Evolutionary conservation across 2,888 invertebrate species (phyloP).

Genomic region (Morpho achilles): DNA sequence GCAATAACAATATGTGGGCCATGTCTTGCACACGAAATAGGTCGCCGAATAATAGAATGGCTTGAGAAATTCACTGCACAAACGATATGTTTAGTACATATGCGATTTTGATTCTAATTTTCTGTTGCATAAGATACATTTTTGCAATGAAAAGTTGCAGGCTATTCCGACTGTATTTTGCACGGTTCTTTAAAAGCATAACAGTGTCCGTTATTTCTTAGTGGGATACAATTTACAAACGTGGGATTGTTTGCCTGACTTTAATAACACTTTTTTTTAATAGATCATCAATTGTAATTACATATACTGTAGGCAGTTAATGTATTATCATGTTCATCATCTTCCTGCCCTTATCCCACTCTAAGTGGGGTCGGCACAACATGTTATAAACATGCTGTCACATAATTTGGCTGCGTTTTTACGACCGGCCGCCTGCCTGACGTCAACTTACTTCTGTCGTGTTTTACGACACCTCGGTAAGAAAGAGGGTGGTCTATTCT

Average conservation of each 20-base stretch:
- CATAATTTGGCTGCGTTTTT: too few species aligned
- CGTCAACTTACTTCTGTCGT: too few species aligned
- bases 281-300: too few species aligned
- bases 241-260: constrained; percentile 1
- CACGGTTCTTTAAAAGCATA: constrained; percentile 13
- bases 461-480: too few species aligned
- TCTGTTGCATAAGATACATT: not conserved
- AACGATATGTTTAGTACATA: constrained; percentile 8
- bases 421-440: too few species aligned
- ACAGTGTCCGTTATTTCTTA: constrained; percentile 8
- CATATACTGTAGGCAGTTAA: too few species aligned
- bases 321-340: too few species aligned
- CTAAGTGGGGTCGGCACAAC: too few species aligned
- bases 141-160: not conserved
- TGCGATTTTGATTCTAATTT: not conserved
- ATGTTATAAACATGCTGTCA: too few species aligned
- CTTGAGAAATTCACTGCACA: constrained; percentile 20
- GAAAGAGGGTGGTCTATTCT: too few species aligned
- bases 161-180: constrained; percentile 12
- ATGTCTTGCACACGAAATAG: constrained; percentile 32
- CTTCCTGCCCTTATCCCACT: too few species aligned
- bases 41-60: constrained; percentile 31
- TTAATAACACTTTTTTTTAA: not conserved
- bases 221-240: not conserved
- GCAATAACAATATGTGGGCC: constrained; percentile 23